A percentile compares a stretch with the other conserved stretches of the same genome.
Conservation (phyloP, 2,888 invertebrate species). For the Agrilus mali region DNA sequence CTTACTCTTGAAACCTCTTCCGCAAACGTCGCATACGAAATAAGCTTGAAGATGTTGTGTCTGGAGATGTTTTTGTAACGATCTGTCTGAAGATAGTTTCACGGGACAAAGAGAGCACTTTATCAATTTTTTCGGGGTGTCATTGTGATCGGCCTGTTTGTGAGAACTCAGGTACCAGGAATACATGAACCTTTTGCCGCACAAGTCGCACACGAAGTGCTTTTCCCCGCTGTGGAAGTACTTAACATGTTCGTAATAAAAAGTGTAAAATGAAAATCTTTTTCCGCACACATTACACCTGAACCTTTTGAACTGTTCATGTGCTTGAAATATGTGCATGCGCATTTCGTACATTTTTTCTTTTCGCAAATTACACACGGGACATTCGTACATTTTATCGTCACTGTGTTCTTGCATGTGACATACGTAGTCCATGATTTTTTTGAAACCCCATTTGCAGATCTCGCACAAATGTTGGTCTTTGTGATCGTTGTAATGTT, state of each 20-base stretch:
- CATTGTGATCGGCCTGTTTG: slow-evolving; percentile 5
- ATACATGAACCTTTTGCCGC: slow-evolving; percentile 35
- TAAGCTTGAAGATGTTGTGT: not conserved
- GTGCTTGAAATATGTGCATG: too few relatives aligned
- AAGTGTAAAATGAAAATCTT: too few relatives aligned
- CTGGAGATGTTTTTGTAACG: too few relatives aligned
- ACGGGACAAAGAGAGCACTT: too few relatives aligned
- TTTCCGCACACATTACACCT: too few relatives aligned
- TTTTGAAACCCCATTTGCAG: not conserved
- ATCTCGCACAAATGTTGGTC: slow-evolving; percentile 9
- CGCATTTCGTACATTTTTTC: too few relatives aligned
- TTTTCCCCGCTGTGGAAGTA: slow-evolving; percentile 23
- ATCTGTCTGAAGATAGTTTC: too few relatives aligned
- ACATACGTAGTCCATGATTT: not conserved
- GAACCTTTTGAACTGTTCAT: too few relatives aligned
- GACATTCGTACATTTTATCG: not conserved
- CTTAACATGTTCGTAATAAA: slow-evolving; percentile 3
- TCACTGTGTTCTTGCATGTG: not conserved
- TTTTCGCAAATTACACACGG: too few relatives aligned
- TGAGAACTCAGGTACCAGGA: slow-evolving; percentile 6
- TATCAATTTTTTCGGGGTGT: not conserved
- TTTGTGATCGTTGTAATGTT: slow-evolving; percentile 8
- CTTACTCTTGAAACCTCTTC: slow-evolving; percentile 11
- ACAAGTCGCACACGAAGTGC: slow-evolving; percentile 38
- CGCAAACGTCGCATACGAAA: slow-evolving; percentile 10